A percentile compares a stretch with the other conserved stretches of the same genome.
Conservation (phyloP, 2,888 invertebrate species). For the Ochropleura leucogaster region DNA sequence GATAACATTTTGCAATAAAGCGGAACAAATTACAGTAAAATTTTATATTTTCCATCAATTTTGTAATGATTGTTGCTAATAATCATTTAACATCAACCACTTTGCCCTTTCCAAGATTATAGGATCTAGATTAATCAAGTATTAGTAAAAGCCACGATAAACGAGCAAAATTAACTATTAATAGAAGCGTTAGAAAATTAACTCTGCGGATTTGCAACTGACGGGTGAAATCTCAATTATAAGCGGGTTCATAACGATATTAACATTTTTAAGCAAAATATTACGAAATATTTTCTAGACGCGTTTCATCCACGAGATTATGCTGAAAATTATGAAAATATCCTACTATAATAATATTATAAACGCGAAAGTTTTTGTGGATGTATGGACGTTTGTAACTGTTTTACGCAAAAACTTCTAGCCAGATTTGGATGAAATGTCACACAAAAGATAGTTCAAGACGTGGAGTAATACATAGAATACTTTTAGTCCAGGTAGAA, state of each 20-base stretch:
- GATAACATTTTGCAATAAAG: background rate
- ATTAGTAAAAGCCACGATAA: constrained; percentile 8
- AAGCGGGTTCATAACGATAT: constrained; percentile 19
- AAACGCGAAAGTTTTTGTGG: no score
- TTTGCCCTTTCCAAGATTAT: background rate
- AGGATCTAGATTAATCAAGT: background rate
- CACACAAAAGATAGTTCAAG: no score
- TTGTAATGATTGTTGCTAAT: background rate
- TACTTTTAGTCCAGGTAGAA: no score
- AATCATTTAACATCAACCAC: background rate
- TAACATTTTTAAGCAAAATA: constrained; percentile 27
- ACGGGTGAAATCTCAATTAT: constrained; percentile 30
- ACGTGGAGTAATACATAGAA: no score
- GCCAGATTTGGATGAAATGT: no score
- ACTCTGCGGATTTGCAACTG: constrained; percentile 11
- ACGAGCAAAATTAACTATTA: constrained; percentile 10
- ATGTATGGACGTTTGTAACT: no score
- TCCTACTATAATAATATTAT: constrained; percentile 10
- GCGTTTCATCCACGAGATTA: constrained; percentile 1
- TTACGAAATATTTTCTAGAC: constrained; percentile 11
- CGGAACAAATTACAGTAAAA: background rate
- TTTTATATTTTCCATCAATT: background rate
- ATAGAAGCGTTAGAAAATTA: constrained; percentile 19
- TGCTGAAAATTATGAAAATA: background rate
- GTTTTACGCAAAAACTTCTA: no score